These are phyloP conservation scores for Cotesia vestalis DNA, from an alignment of 1,140 invertebrate species.

Conservation along the genomic window DNA sequence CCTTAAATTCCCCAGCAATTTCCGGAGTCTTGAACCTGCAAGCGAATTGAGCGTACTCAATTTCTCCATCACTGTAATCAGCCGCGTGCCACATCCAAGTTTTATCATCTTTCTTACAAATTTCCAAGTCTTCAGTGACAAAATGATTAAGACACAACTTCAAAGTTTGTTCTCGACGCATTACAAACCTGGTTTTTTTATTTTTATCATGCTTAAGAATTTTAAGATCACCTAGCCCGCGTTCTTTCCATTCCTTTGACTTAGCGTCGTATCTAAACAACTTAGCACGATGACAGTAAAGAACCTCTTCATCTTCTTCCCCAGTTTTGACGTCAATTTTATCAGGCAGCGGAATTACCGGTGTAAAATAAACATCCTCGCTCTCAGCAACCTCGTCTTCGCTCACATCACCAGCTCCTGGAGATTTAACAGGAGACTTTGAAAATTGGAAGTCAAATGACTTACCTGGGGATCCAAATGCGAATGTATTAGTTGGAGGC, in stretches of 20 bases:
- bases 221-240: conserved; percentile 88
- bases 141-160: conserved; percentile 87
- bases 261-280: conserved; percentile 75
- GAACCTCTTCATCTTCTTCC: conserved; percentile 81
- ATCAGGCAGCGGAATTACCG: conserved; percentile 84
- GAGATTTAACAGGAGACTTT: conserved; percentile 68
- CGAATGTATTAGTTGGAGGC: conserved; percentile 57
- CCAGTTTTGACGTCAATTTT: conserved; percentile 86
- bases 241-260: conserved; percentile 86
- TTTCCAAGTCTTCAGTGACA: conserved; percentile 72
- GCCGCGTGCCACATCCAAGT: conserved; percentile 84
- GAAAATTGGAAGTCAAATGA: conserved; percentile 72
- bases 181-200: conserved; percentile 78
- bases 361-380: conserved; percentile 79
- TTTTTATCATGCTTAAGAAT: conserved; percentile 77
- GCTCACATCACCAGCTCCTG: conserved; percentile 59
- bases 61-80: conserved; percentile 86
- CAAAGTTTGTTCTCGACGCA: conserved; percentile 85
- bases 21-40: conserved; percentile 83
- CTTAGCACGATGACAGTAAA: conserved; percentile 82
- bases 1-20: conserved; percentile 78
- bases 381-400: conserved; percentile 72
- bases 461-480: conserved; percentile 68
- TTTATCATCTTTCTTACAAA: conserved; percentile 79
- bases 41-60: conserved; percentile 78